Evolutionary conservation across 2,113 vertebrate species (phyloP), one percentile per base, ranked within the genome.

Genomic region (Opisthocomus hoazin): DNA sequence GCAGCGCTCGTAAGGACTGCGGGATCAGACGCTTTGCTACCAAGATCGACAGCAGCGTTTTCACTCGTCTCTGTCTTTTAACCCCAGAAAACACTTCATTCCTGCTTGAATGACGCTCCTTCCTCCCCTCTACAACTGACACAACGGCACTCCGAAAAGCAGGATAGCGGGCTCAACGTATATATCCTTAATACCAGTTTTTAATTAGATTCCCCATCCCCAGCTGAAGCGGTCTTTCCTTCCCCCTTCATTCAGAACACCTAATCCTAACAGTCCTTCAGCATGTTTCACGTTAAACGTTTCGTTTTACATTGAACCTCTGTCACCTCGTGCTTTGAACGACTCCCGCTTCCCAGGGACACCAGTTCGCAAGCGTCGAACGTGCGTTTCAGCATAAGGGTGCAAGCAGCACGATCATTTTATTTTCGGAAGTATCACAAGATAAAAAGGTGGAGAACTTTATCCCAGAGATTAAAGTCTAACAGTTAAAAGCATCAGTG

Each of bases 191-290:
- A 94, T 93, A 95, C 95, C 4, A 7, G 92, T 93, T 97, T 97
- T 97, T 98, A 98, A 97, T 97, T 97, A 98, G 96, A 97, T 97
- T 96, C 94, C 87, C 97, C 96, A 95, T 95, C 93, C 50, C 15
- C 87, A 93, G 97, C 96, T 97, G 95, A 97, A 97, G 97, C 96
- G 94, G 97, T 94, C 97, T 97, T 84, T 57, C 95, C 96, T 96
- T 96, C 89, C 93, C 89, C 95, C 95, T 98, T 97, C 96, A 97
- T 97, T 97, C 97, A 94, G 93, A 97, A 97, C 95, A 87, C 96
- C 97, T 98, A 98, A 98, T 97, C 98, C 96, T 97, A 97, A 96
- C 95, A 97, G 97, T 97, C 96, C 97, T 97, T 96, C 95, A 98
- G 92, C 90, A 84, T 95, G 97, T 97, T 97, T 98, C 97, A 97